Evolutionary conservation across 2,113 vertebrate genomes (phyloP).

Genomic region (Platichthys flesus): DNA sequence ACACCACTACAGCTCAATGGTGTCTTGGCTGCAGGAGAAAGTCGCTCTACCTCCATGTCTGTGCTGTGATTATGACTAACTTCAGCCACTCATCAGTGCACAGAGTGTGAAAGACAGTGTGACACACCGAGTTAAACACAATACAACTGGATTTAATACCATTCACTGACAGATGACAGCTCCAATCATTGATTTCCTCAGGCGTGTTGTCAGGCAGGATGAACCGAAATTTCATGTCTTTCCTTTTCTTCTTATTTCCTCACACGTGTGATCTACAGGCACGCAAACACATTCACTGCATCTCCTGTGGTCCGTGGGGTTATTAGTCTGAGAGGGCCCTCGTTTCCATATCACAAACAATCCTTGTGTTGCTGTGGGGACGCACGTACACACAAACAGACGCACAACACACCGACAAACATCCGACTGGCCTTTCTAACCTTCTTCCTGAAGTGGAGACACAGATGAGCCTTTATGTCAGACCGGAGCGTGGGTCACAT

Average conservation of each 20-base stretch:
- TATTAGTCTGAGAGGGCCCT: conserved; percentile 10
- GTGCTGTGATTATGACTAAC: conserved; percentile 64
- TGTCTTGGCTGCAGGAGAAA: conserved; percentile 36
- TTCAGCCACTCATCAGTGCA: conserved; percentile 54
- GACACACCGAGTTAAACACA: conserved; percentile 59
- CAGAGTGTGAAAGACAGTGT: conserved; percentile 56
- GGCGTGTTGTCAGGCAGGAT: conserved; percentile 13
- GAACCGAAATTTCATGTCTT: conserved; percentile 1
- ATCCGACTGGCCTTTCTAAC: conserved; percentile 6
- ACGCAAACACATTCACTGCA: neutral
- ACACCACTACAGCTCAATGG: neutral
- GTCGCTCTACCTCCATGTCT: conserved; percentile 1
- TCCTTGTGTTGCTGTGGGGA: conserved; percentile 27
- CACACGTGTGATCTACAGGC: neutral
- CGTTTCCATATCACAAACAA: conserved; percentile 55
- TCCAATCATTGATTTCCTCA: conserved; percentile 54
- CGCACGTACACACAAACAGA: neutral
- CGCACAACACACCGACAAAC: conserved; percentile 7
- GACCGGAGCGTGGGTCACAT: conserved; percentile 53
- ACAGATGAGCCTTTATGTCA: conserved; percentile 46
- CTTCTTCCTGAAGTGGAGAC: conserved; percentile 10
- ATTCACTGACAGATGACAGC: conserved; percentile 33
- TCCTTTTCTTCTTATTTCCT: neutral
- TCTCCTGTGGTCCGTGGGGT: neutral
- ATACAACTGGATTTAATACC: conserved; percentile 44